Evolutionary conservation across 2,888 invertebrate genomes (phyloP).

Genomic region (Hypsopygia costalis): DNA sequence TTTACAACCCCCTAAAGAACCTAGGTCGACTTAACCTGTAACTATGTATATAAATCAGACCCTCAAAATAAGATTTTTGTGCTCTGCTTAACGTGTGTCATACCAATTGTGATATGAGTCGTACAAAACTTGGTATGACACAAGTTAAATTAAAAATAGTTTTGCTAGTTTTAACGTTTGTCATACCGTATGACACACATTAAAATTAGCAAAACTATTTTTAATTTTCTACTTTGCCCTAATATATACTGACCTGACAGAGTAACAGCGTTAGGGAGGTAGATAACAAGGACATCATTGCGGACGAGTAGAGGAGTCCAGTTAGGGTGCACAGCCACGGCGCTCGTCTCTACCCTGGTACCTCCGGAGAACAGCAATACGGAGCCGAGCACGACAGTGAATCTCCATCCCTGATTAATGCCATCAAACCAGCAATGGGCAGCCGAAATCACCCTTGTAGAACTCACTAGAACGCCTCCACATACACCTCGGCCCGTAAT

Average conservation of each 20-base stretch:
- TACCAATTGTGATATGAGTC: too few relatives aligned
- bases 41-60: too few relatives aligned
- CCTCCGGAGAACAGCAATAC: constrained; percentile 40
- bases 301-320: constrained; percentile 37
- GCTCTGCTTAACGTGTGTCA: too few relatives aligned
- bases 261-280: constrained; percentile 27
- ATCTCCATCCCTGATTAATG: constrained; percentile 36
- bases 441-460: constrained; percentile 39
- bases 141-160: too few relatives aligned
- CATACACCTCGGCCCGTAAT: constrained; percentile 35
- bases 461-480: constrained; percentile 41
- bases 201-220: too few relatives aligned
- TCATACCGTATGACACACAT: too few relatives aligned
- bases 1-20: too few relatives aligned
- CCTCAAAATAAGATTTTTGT: too few relatives aligned
- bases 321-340: constrained; percentile 33
- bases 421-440: constrained; percentile 64
- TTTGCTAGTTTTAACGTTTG: too few relatives aligned
- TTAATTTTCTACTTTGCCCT: too few relatives aligned
- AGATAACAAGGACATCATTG: constrained; percentile 47
- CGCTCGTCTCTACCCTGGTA: constrained; percentile 31
- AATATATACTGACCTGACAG: constrained; percentile 31
- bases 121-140: too few relatives aligned
- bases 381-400: constrained; percentile 47
- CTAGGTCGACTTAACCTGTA: too few relatives aligned